Base-by-base conservation (phyloP, 2,113 vertebrate species). In the Arvicanthis niloticus region DNA sequence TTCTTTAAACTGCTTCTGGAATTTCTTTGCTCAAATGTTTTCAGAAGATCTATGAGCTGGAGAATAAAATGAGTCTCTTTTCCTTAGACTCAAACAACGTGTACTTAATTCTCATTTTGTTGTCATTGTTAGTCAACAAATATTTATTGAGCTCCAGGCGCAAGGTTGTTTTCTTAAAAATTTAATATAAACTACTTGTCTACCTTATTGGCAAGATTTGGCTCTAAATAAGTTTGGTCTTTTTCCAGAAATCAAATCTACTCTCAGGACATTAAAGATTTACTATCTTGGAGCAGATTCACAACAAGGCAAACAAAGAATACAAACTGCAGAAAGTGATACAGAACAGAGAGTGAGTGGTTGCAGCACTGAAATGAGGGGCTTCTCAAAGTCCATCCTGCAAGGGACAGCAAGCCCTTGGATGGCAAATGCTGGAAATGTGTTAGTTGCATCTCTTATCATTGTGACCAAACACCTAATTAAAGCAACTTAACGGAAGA, bases 61-160 rank as follows among this genome's bases (percentile, higher is more conserved):
- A 95, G 92, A 94, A 94, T 87, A 96, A 95, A 95, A 88, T 62
- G 29, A 70, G 86, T 95, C 86, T 97, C 72, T 96, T 96, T 96
- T 89, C 89, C 88, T 96, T 96, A 95, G 94, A 94, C 22, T 94
- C 95, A 96, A 89, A 89, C 81, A 86, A 80, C 37, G 4, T 82
- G n/a, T 87, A 91, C 95, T 97, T 96, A 96, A 95, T 96, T 97
- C 97, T 97, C 94, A 95, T 95, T 96, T 94, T 94, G 91, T 91
- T 96, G 95, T 96, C 88, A 93, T 95, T 97, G 95, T 96, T 96
- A 98, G 96, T 97, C 95, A 96, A 95, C 91, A 96, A 92, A 95
- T 95, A 96, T 96, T 95, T 97, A 95, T 96, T 89, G 96, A 96
- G 89, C 92, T 88, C 77, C 90, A 96, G 93, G 78, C 80, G 93